A percentile compares a stretch with the other conserved stretches of the same genome.
Evolutionary conservation across 2,888 invertebrate genomes (phyloP).

Genomic region (Thereva nobilitata): DNA sequence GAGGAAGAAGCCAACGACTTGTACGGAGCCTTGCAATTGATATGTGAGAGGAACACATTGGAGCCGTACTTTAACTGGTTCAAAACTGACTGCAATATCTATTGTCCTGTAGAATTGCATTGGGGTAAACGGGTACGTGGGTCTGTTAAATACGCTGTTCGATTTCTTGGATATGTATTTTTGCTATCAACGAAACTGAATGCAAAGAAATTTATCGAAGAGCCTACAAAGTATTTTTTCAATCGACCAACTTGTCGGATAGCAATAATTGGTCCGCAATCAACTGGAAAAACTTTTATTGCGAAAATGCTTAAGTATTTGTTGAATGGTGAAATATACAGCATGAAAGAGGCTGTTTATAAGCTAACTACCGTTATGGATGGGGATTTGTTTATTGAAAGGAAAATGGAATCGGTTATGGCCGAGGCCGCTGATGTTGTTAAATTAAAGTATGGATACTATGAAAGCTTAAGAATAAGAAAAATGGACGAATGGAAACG

Average conservation of each 20-base stretch:
- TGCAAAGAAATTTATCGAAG: slow-evolving; percentile 62
- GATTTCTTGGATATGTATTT: slow-evolving; percentile 67
- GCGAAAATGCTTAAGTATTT: slow-evolving; percentile 59
- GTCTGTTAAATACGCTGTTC: slow-evolving; percentile 61
- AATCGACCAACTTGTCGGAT: slow-evolving; percentile 64
- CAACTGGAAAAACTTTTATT: slow-evolving; percentile 65
- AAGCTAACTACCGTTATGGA: neutral
- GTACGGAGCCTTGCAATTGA: slow-evolving; percentile 49
- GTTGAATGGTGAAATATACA: slow-evolving; percentile 2
- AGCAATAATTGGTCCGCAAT: slow-evolving; percentile 65
- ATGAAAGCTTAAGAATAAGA: slow-evolving; percentile 38
- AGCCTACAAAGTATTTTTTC: slow-evolving; percentile 66
- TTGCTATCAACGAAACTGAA: slow-evolving; percentile 62
- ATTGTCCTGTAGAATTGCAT: slow-evolving; percentile 68
- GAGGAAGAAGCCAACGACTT: slow-evolving; percentile 43
- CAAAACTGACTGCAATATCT: slow-evolving; percentile 64
- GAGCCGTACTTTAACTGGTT: slow-evolving; percentile 56
- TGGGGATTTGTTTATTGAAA: neutral
- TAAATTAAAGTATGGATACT: slow-evolving; percentile 52
- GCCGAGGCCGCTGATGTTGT: neutral
- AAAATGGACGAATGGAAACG: slow-evolving; percentile 28
- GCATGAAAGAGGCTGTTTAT: slow-evolving; percentile 3
- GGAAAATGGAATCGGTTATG: neutral
- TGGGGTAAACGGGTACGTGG: slow-evolving; percentile 62
- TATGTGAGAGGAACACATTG: slow-evolving; percentile 49